Evolutionary conservation across 2,113 vertebrate genomes (phyloP), one percentile per base, ranked within the genome.

Genomic region (Scopus umbretta): DNA sequence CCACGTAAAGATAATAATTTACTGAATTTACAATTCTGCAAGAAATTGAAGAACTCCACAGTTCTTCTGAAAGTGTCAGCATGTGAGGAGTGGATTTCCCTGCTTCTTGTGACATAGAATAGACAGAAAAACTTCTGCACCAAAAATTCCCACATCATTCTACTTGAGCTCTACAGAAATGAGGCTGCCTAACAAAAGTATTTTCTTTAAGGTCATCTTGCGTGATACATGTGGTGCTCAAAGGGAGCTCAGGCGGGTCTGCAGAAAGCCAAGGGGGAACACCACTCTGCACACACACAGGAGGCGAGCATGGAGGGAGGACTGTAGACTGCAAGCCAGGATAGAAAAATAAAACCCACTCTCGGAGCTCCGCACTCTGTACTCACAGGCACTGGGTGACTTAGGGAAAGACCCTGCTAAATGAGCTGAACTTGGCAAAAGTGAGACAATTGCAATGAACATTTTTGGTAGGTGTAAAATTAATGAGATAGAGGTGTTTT

Each of bases 271-370:
- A 30, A 62, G 43, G 30, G 16, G 21, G 50, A 85, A 25, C 26
- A 78, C 4, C 5, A 4, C 21, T 40, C 52, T 8, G 7, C 38
- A 52, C 6, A 8, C 0, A 1, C 32, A 10, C 21, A 25, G 18
- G 32, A 13, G 3, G 4, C 19, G 27, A 3, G 10, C 4, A 6
- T 15, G 12, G 36, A 58, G 42, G 21, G 15, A 47, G 47, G 23
- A 20, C 32, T 75, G 43, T 0, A 2, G n/a, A 16, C 16, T 86
- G 30, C 15, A 43, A 47, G 30, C 16, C 18, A 43, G 34, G 16
- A 23, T 1, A 71, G 63, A 58, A 53, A 21, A 61, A 43, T 19
- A 34, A 65, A 80, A 61, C 10, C 50, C 50, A 12, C 22, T 49
- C 30, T 34, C 22, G 22, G n/a, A 42, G 45, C 26, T 78, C 49